Conservation (phyloP, 1,140 invertebrate species). For the Zelostemma sp. region DNA sequence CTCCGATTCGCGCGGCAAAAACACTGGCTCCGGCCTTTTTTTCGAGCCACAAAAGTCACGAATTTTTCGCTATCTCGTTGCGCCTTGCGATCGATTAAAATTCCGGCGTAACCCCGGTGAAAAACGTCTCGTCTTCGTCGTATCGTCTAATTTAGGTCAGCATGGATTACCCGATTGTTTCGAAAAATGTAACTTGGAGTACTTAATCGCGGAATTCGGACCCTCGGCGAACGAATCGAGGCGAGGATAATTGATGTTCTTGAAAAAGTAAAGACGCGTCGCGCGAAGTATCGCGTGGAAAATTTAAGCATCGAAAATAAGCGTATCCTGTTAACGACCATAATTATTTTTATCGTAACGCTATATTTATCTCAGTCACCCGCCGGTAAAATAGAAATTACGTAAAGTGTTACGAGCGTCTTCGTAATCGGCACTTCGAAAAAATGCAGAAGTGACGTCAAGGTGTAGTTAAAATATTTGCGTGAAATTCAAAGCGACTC, state of each 20-base stretch:
- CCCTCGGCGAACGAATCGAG: too few species aligned
- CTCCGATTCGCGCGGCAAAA: neutral
- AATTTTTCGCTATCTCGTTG: neutral
- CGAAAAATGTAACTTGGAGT: too few species aligned
- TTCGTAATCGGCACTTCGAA: slow-evolving; percentile 34
- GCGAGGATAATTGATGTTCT: too few species aligned
- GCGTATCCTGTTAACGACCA: slow-evolving; percentile 47
- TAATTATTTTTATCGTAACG: slow-evolving; percentile 43
- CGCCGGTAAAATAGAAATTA: slow-evolving; percentile 44
- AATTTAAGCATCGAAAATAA: slow-evolving; percentile 44
- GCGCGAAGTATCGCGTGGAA: slow-evolving; percentile 40
- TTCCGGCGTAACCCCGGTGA: slow-evolving; percentile 30
- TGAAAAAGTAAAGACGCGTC: too few species aligned
- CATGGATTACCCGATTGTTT: too few species aligned
- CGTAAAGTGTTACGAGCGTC: slow-evolving; percentile 39
- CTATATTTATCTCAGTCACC: slow-evolving; percentile 43
- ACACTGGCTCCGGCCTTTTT: neutral
- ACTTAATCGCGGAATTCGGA: too few species aligned
- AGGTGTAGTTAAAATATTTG: too few species aligned
- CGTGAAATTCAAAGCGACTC: too few species aligned
- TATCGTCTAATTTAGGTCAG: too few species aligned
- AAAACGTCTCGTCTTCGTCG: too few species aligned
- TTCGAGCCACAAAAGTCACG: neutral
- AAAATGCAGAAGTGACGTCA: too few species aligned
- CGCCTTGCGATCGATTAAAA: slow-evolving; percentile 24